Evolutionary conservation across 2,797 vertebrate species (phyloP).

Genomic region (Clamator glandarius): DNA sequence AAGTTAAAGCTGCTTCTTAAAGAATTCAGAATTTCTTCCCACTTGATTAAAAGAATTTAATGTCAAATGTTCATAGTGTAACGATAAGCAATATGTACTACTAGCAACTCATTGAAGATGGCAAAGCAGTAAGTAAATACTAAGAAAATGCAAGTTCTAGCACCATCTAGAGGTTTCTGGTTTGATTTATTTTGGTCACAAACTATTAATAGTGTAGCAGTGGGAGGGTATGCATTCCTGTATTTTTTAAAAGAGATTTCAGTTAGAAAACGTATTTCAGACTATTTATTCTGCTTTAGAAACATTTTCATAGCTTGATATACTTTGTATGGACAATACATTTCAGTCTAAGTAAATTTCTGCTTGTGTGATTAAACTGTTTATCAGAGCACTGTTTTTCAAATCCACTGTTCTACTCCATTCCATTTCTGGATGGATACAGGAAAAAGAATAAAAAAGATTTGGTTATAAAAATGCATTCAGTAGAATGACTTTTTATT

Average conservation of each 20-base stretch:
- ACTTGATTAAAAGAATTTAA: background rate
- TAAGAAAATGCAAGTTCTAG: slow-evolving; percentile 22
- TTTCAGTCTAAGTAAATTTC: background rate
- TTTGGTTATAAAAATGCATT: background rate
- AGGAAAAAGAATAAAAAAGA: background rate
- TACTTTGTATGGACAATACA: background rate
- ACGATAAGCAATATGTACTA: background rate
- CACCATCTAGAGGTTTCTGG: slow-evolving; percentile 31
- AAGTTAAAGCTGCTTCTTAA: background rate
- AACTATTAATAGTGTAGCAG: background rate
- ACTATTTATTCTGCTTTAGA: background rate
- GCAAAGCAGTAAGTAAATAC: background rate
- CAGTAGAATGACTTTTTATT: background rate
- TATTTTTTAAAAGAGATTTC: background rate
- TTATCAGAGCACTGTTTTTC: background rate
- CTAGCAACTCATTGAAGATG: background rate
- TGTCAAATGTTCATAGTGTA: background rate
- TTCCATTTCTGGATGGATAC: background rate
- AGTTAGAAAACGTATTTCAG: background rate
- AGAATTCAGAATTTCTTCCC: background rate
- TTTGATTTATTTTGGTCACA: background rate
- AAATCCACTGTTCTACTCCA: background rate
- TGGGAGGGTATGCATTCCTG: accelerated
- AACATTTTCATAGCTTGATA: background rate
- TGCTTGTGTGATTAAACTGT: background rate